Conservation (phyloP, 2,797 vertebrate species). For the Anas capensis region DNA sequence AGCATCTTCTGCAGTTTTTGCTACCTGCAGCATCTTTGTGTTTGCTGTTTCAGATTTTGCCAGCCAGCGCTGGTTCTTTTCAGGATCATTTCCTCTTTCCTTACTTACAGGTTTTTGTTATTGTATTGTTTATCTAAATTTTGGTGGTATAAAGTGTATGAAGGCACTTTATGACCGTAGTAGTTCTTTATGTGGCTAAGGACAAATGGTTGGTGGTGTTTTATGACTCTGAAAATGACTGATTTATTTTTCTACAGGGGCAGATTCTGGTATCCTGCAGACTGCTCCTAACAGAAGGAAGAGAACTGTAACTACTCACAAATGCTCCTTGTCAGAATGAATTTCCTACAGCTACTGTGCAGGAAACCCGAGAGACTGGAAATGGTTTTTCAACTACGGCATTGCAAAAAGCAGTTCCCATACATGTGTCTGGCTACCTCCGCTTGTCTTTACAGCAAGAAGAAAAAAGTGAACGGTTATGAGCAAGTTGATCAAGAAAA, state of each 20-base stretch:
- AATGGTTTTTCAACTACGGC: conserved; percentile 41
- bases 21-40: background rate
- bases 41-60: background rate
- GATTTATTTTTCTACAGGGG: conserved; percentile 22
- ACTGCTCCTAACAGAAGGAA: background rate
- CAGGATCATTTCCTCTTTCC: background rate
- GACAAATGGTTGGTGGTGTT: background rate
- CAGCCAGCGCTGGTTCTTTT: background rate
- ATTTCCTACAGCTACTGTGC: conserved; percentile 53
- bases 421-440: conserved; percentile 76
- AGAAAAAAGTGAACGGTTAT: conserved; percentile 85
- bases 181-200: background rate
- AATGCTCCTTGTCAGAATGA: conserved; percentile 64
- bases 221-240: background rate
- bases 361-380: conserved; percentile 25
- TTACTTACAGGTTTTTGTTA: background rate
- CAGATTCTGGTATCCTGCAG: background rate
- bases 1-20: background rate
- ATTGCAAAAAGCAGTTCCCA: conserved; percentile 32
- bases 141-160: background rate
- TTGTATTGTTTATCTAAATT: background rate
- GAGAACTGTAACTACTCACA: background rate
- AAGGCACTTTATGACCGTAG: background rate
- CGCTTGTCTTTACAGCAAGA: conserved; percentile 76
- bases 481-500: conserved; percentile 85